These are phyloP conservation scores for Anoplolepis gracilipes DNA, from an alignment of 1,140 invertebrate species.

Conservation along the genomic window DNA sequence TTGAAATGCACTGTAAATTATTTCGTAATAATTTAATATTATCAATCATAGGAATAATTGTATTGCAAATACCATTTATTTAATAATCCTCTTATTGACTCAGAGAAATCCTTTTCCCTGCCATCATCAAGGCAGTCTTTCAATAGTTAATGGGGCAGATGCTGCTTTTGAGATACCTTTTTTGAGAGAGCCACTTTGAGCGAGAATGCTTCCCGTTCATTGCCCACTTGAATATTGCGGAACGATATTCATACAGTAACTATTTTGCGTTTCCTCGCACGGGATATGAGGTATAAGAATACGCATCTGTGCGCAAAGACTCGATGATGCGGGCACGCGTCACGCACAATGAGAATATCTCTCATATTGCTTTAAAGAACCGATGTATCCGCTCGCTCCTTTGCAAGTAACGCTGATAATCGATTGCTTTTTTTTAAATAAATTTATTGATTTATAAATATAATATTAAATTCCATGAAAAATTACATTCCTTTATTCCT, in stretches of 20 bases:
- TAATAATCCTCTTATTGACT: slow-evolving; percentile 1
- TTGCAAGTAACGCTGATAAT: neutral
- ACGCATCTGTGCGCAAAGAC: slow-evolving; percentile 81
- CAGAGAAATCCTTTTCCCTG: slow-evolving; percentile 11
- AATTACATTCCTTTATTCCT: neutral
- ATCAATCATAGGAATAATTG: neutral
- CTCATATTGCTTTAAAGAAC: slow-evolving; percentile 40
- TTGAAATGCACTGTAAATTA: neutral
- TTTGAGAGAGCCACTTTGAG: slow-evolving; percentile 31
- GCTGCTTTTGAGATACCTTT: slow-evolving; percentile 27
- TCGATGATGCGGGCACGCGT: slow-evolving; percentile 81
- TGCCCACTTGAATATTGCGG: neutral
- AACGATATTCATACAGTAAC: slow-evolving; percentile 32
- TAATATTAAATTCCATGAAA: neutral
- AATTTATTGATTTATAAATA: neutral
- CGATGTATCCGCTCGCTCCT: slow-evolving; percentile 10
- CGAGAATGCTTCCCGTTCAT: slow-evolving; percentile 1
- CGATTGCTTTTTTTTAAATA: neutral
- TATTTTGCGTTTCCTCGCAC: slow-evolving; percentile 46
- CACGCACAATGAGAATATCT: slow-evolving; percentile 49
- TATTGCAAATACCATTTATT: neutral
- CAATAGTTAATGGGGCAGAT: slow-evolving; percentile 40
- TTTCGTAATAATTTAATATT: neutral
- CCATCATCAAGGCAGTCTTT: neutral
- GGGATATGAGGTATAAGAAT: slow-evolving; percentile 30